These are phyloP conservation scores for Mesopsocus fuscifrons DNA, from an alignment of 2,888 invertebrate species.

Conservation along the genomic window DNA sequence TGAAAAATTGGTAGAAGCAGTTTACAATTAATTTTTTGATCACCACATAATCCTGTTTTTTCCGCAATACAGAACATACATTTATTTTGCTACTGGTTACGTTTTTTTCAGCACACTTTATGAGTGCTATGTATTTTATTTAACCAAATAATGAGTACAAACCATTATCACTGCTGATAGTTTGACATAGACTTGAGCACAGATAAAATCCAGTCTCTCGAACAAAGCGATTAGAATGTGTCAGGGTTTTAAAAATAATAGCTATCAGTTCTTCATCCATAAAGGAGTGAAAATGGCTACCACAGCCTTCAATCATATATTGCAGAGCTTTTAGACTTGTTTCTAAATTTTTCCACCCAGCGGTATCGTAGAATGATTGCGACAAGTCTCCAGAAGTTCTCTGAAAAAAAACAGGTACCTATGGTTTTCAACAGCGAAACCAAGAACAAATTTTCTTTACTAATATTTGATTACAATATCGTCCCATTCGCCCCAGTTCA, in stretches of 20 bases:
- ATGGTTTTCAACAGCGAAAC: too few relatives aligned
- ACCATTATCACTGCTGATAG: slow-evolving; percentile 2
- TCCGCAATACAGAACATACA: too few relatives aligned
- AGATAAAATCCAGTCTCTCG: slow-evolving; percentile 32
- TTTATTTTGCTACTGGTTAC: too few relatives aligned
- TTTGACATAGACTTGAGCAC: slow-evolving; percentile 22
- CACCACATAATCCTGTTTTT: too few relatives aligned
- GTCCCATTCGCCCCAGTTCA: too few relatives aligned
- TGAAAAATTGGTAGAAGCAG: slow-evolving; percentile 13
- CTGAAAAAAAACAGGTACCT: slow-evolving; percentile 20
- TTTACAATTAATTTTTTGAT: slow-evolving; percentile 7
- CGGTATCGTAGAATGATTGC: slow-evolving; percentile 32
- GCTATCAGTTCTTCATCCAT: slow-evolving; percentile 26
- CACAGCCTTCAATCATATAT: slow-evolving; percentile 27
- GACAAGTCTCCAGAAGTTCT: slow-evolving; percentile 23
- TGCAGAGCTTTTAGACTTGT: slow-evolving; percentile 33
- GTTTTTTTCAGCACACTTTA: too few relatives aligned
- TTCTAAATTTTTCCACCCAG: slow-evolving; percentile 32
- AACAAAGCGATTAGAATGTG: slow-evolving; percentile 32
- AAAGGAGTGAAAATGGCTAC: slow-evolving; percentile 24
- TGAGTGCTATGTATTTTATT: too few relatives aligned
- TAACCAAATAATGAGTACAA: too few relatives aligned
- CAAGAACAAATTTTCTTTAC: background rate
- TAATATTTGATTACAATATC: slow-evolving; percentile 4
- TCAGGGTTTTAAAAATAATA: slow-evolving; percentile 26